Evolutionary conservation across 2,888 invertebrate species (phyloP).

Genomic region (Acholoe squamosa): DNA sequence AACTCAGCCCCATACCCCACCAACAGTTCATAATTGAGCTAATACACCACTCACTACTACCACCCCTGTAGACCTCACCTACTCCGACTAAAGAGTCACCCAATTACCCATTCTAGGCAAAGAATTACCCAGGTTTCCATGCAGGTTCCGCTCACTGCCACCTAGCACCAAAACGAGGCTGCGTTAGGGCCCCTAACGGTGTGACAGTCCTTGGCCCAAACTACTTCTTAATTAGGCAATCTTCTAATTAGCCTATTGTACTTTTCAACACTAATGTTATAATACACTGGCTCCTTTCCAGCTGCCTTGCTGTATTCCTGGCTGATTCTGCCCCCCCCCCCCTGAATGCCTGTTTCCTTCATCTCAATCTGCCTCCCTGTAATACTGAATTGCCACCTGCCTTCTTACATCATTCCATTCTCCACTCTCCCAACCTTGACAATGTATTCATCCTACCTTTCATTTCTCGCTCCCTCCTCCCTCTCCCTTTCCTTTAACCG

Average conservation of each 20-base stretch:
- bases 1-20: neutral
- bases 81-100: neutral
- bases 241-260: conserved; percentile 27
- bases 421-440: neutral
- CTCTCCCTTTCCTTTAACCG: neutral
- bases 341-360: neutral
- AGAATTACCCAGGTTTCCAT: neutral
- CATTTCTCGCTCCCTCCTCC: neutral
- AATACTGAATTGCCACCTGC: neutral
- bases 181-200: neutral
- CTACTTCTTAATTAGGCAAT: neutral
- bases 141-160: neutral
- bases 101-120: neutral
- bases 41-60: neutral
- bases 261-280: neutral
- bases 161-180: neutral
- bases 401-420: neutral
- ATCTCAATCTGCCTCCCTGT: neutral
- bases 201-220: neutral
- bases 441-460: neutral
- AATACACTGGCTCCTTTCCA: neutral
- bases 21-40: neutral
- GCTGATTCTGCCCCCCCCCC: neutral
- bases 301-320: no score
- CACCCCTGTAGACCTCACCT: neutral